Percentiles rank a stretch among this genome's conserved stretches.
Conservation (phyloP, 2,113 vertebrate genomes). For the Willisornis vidua region DNA sequence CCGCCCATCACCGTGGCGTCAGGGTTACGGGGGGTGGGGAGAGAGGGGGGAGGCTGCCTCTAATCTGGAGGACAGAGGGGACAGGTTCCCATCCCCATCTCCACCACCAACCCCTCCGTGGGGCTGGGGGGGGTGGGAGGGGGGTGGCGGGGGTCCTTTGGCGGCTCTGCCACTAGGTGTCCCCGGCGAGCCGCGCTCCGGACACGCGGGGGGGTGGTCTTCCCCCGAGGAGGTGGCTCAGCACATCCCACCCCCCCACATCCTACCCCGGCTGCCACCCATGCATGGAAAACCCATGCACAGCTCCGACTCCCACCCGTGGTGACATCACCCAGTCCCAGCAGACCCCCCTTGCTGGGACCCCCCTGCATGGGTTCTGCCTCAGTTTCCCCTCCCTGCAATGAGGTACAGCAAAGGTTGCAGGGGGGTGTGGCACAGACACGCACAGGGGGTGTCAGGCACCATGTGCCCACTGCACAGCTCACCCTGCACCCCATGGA, state of each 20-base stretch:
- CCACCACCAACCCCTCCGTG: not conserved
- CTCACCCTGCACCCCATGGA: not conserved
- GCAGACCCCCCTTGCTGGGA: not conserved
- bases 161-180: constrained; percentile 73
- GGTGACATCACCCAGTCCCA: not conserved
- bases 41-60: not conserved
- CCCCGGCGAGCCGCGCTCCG: constrained; percentile 67
- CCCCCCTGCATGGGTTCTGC: not conserved
- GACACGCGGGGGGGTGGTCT: not conserved
- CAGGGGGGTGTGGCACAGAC: not conserved
- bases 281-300: not conserved
- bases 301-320: not conserved
- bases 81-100: not conserved
- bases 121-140: not conserved
- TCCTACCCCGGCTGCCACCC: not conserved
- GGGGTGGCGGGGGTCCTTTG: not conserved
- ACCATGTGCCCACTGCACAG: not conserved
- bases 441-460: not conserved
- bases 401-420: not conserved
- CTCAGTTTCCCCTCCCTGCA: not conserved
- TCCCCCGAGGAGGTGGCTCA: not conserved
- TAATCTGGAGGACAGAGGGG: not conserved
- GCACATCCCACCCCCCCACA: not conserved
- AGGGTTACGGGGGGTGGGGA: not conserved
- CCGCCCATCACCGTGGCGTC: not conserved